Base-by-base conservation (phyloP, 2,888 invertebrate genomes). In the Eilema sororculum region DNA sequence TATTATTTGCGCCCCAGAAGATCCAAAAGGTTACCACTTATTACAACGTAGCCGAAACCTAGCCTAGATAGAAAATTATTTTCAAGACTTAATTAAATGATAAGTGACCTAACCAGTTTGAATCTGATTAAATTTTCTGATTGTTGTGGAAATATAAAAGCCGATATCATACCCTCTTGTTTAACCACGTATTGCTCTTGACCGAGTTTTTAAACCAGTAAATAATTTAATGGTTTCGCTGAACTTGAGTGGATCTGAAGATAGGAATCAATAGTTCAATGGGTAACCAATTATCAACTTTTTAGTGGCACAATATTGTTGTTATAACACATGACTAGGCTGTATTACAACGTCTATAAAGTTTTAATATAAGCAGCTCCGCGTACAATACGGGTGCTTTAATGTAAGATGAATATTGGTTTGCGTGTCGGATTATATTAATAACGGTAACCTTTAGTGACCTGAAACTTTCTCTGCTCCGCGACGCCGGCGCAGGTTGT, bases 381-480 rank as follows among this genome's bases (percentile, higher is more conserved):
- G 33, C 58, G 59, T 68, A 62, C 72, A 65, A 74, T 67, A 59
- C 61, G 57, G 68, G 72, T 80, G 74, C 76, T 79, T 70, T 74
- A 74, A 71, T 72, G 28, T 73, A 72, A 82, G 81, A 84, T 82
- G 84, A 81, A 80, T 80, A 83, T 84, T 82, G 84, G 86, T 86
- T 86, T 74, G 83, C 83, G 85, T 87, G 86, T 84, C 84, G 75
- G 79, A 83, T 78, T 85, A 86, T 86, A 88, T 87, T 87, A 85
- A 87, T 89, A 85, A 81, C 78, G 75, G 74, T 83, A 85, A 87
- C 85, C 86, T 82, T 73, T 67, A 74, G 73, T 81, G 83, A 85
- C 85, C 85, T 76, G 76, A 77, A 80, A 83, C 88, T 90, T 89
- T 90, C 90, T 86, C 85, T 81, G 78, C 78, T 86, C 84, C 69